A percentile compares a stretch with the other conserved stretches of the same genome.
These are phyloP conservation scores for Calcarius lapponicus DNA, from an alignment of 2,797 vertebrate species.

Conservation along the genomic window DNA sequence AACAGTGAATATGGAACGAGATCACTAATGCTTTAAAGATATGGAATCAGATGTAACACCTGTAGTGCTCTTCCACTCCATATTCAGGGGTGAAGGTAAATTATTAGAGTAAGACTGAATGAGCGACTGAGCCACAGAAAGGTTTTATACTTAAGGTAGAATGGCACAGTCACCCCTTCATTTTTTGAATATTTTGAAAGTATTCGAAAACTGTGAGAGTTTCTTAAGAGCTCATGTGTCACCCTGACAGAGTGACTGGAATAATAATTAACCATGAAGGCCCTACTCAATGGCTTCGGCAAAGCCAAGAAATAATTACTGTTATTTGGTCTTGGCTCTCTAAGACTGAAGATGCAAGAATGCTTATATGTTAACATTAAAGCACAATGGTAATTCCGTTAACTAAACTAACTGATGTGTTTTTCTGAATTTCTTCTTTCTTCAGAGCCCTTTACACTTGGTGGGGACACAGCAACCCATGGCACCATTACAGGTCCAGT, in stretches of 20 bases:
- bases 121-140: neutral
- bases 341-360: neutral
- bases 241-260: neutral
- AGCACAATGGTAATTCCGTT: neutral
- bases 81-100: neutral
- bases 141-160: neutral
- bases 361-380: neutral
- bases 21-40: neutral
- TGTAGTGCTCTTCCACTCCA: neutral
- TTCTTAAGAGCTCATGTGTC: neutral
- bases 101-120: neutral
- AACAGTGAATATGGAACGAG: neutral
- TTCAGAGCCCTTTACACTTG: constrained; percentile 80
- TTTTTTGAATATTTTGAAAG: neutral
- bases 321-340: neutral
- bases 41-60: neutral
- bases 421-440: constrained; percentile 40
- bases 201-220: neutral
- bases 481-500: constrained; percentile 73
- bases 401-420: neutral
- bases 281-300: neutral
- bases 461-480: constrained; percentile 82
- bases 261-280: neutral
- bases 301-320: neutral
- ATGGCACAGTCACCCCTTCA: neutral